A percentile compares a stretch with the other conserved stretches of the same genome.
Evolutionary conservation across 2,113 vertebrate species (phyloP).

Genomic region (Thunnus maccoyii): DNA sequence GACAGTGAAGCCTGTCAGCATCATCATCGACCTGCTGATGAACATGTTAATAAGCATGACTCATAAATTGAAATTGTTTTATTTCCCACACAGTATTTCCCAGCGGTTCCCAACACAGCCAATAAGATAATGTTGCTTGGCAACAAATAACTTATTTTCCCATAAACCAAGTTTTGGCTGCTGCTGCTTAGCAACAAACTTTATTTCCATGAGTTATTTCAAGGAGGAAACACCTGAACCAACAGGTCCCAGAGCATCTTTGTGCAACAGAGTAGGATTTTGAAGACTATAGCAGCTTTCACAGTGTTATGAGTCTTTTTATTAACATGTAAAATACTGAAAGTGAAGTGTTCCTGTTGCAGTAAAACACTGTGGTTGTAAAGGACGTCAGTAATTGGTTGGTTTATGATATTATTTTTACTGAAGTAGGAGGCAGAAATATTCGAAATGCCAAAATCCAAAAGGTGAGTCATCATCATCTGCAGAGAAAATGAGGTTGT

Average conservation of each 20-base stretch:
- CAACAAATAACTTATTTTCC: conserved; percentile 49
- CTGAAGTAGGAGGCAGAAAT: neutral
- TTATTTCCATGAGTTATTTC: conserved; percentile 33
- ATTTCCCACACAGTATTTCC: neutral
- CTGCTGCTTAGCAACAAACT: conserved; percentile 58
- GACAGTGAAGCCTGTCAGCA: no score
- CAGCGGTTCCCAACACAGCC: neutral
- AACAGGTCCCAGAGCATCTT: neutral
- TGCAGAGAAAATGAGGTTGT: no score
- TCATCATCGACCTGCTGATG: neutral
- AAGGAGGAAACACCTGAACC: conserved; percentile 30
- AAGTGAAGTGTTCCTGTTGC: neutral
- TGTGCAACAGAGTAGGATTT: neutral
- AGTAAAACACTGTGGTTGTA: no score
- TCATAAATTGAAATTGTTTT: conserved; percentile 1
- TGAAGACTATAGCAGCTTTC: neutral
- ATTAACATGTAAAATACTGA: no score
- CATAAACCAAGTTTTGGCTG: conserved; percentile 16
- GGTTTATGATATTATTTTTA: neutral
- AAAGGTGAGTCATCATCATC: no score
- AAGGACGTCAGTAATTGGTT: no score
- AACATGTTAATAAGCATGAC: conserved; percentile 15
- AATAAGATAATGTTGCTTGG: conserved; percentile 43
- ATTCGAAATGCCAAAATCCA: no score
- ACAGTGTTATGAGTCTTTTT: neutral